These are phyloP conservation scores for Euplagia quadripunctaria DNA, from an alignment of 2,888 invertebrate genomes.

Conservation along the genomic window DNA sequence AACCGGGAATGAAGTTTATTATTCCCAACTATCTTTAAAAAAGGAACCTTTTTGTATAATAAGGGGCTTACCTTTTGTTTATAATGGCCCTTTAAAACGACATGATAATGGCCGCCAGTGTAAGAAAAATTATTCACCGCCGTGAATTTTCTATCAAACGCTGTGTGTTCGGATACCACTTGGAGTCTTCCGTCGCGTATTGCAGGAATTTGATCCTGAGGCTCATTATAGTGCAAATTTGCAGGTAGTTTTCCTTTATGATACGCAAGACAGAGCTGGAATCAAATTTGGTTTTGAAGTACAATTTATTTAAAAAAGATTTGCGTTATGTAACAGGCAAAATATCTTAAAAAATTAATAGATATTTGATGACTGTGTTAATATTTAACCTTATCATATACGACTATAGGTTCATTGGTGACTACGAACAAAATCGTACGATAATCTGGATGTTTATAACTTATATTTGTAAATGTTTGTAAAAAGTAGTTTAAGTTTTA, in stretches of 20 bases:
- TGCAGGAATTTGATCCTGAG: conserved; percentile 56
- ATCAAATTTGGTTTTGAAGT: not conserved
- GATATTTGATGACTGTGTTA: too few species aligned
- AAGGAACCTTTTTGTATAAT: not conserved
- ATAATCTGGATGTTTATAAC: too few species aligned
- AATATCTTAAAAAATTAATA: too few species aligned
- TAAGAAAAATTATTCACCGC: conserved; percentile 68
- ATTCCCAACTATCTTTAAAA: too few species aligned
- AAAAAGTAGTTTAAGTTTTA: not conserved
- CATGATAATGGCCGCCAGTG: conserved; percentile 65
- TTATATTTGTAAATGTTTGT: not conserved
- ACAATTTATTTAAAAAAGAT: not conserved
- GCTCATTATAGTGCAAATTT: conserved; percentile 61
- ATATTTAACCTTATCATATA: too few species aligned
- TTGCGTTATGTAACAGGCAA: too few species aligned
- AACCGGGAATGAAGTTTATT: too few species aligned
- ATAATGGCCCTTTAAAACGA: conserved; percentile 66
- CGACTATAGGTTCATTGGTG: too few species aligned
- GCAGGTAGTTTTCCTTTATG: conserved; percentile 60
- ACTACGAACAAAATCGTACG: too few species aligned
- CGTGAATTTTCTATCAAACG: conserved; percentile 56
- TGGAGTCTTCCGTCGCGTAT: conserved; percentile 57
- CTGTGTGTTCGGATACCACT: conserved; percentile 51
- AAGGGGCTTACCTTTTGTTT: conserved; percentile 61
- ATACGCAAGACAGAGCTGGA: conserved; percentile 63